These are phyloP conservation scores for Melikaiella ostensackeni DNA, from an alignment of 2,888 invertebrate genomes.

Conservation along the genomic window DNA sequence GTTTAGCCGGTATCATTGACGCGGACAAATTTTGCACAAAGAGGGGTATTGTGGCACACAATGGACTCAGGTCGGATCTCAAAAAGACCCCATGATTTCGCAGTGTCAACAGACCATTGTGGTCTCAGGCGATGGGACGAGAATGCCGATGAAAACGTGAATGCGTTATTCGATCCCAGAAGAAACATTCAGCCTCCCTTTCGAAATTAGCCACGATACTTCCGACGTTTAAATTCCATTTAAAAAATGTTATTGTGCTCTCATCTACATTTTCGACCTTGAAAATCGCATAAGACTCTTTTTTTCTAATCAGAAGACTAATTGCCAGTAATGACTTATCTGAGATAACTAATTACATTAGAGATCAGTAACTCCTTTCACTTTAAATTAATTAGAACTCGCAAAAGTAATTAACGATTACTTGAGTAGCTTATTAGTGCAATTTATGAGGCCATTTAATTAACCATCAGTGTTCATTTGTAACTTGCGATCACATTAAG, in stretches of 20 bases:
- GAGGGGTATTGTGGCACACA: not conserved
- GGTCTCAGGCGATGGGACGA: constrained; percentile 3
- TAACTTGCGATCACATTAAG: not conserved
- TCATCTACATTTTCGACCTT: not conserved
- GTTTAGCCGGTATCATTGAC: constrained; percentile 23
- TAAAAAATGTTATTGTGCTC: not conserved
- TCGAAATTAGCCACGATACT: constrained; percentile 30
- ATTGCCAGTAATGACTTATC: not conserved
- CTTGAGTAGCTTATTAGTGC: constrained; percentile 16
- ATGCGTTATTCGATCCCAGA: constrained; percentile 50
- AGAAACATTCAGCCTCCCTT: not conserved
- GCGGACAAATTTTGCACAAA: not conserved
- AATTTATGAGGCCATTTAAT: constrained; percentile 14
- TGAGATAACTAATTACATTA: constrained; percentile 22
- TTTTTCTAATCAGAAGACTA: not conserved
- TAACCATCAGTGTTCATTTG: constrained; percentile 9
- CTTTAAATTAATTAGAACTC: constrained; percentile 29
- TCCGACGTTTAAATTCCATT: constrained; percentile 17
- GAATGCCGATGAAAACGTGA: constrained; percentile 39
- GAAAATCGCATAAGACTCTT: not conserved
- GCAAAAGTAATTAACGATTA: constrained; percentile 24
- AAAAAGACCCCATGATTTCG: constrained; percentile 30
- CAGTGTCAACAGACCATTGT: constrained; percentile 40
- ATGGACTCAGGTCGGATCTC: not conserved
- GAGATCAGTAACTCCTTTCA: constrained; percentile 28